Base-by-base conservation (phyloP, 2,797 vertebrate species). In the Sebastes aleutianus region DNA sequence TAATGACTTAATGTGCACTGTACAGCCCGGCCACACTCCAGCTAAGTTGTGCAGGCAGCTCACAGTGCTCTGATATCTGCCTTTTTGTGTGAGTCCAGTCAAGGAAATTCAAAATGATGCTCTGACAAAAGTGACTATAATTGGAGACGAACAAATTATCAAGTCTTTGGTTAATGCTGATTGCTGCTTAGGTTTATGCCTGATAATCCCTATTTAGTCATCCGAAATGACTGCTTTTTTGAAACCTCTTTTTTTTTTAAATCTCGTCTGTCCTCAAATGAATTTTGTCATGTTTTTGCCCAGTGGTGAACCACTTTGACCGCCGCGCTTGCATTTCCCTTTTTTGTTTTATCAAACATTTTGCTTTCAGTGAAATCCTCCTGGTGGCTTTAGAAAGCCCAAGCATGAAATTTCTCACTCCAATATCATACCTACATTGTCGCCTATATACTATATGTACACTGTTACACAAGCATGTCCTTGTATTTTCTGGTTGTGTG, bases 111-210 rank as follows among this genome's bases (percentile, higher is more conserved):
- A 73, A 84, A 92, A 80, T 87, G 83, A 89, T 85, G 79, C 70
- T 71, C 73, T 69, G 82, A 89, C 86, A 89, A 91, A 92, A 90
- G 79, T 88, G 83, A 87, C 77, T 83, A 85, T 89, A 90, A 92
- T 92, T 93, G 83, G 86, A 88, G 84, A 88, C 82, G 86, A 93
- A 80, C 58, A 90, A 89, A 90, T 92, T 79, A 92, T 90, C 70
- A 85, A 82, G 53, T 87, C 83, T 93, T 87, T 90, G 87, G 80
- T 88, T 91, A 87, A 90, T 90, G 77, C 84, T 90, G 87, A 92
- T 93, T 92, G 88, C 85, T 85, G 83, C 84, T 85, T 84, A 72
- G 87, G 69, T 90, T 90, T 89, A 86, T 89, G 86, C 73, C 86
- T 82, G 86, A 91, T 92, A 90, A 93, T 92, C 90, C 85, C 84